These are phyloP conservation scores for Euura saliciscinereae DNA, from an alignment of 1,140 invertebrate genomes.

Conservation along the genomic window DNA sequence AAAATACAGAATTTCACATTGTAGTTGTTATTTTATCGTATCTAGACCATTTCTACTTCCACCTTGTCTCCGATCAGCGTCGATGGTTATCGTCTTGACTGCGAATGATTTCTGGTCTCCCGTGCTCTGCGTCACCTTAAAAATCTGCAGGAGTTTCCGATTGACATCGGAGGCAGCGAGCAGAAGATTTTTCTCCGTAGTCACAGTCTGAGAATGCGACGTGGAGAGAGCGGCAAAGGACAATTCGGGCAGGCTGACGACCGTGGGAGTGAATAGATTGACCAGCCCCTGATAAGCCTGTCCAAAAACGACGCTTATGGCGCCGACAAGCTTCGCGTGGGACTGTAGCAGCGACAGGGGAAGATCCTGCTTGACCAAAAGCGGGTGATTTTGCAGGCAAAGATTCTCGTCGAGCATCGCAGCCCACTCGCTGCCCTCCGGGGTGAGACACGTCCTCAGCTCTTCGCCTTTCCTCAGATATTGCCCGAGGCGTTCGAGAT, in stretches of 20 bases:
- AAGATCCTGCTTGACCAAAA: conserved; percentile 77
- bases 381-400: conserved; percentile 70
- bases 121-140: conserved; percentile 31
- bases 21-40: neutral
- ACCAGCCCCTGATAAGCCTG: conserved; percentile 70
- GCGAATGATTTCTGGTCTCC: neutral
- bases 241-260: conserved; percentile 29
- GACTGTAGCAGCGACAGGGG: conserved; percentile 84
- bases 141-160: conserved; percentile 42
- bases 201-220: conserved; percentile 41
- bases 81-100: conserved; percentile 21
- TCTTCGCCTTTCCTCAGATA: conserved; percentile 75
- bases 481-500: conserved; percentile 89
- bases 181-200: conserved; percentile 44
- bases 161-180: conserved; percentile 40
- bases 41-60: neutral
- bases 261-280: conserved; percentile 63
- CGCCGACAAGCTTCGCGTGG: conserved; percentile 72
- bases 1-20: conserved; percentile 9
- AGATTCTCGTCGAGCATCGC: conserved; percentile 76
- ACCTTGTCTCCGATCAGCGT: conserved; percentile 49
- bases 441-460: conserved; percentile 47
- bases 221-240: conserved; percentile 24
- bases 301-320: conserved; percentile 74
- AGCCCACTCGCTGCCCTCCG: conserved; percentile 70